phyloP scores from a whole-genome alignment of 1,140 invertebrate species.

The Papilio helenus region DNA sequence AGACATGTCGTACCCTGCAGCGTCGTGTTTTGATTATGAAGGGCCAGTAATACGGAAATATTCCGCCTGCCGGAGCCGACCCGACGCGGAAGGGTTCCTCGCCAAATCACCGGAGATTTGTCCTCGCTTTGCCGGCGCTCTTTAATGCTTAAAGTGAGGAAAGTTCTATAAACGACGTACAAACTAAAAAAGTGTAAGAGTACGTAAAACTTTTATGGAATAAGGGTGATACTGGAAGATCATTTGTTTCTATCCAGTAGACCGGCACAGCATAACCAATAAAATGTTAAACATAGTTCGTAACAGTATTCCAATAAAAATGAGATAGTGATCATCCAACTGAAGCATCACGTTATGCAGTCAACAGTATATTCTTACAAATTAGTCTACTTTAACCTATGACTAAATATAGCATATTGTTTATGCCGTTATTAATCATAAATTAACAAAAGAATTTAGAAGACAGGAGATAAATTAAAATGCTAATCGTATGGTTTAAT shows the following conservation, averaged over 20 bases:
- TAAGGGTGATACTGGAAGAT: not conserved
- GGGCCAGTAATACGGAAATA: constrained; percentile 51
- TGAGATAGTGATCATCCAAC: too few relatives aligned
- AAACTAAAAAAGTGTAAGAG: not conserved
- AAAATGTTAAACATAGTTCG: not conserved
- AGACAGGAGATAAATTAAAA: too few relatives aligned
- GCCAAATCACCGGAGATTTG: constrained; percentile 33
- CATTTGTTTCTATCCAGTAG: not conserved
- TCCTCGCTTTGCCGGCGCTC: constrained; percentile 21
- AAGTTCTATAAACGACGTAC: constrained; percentile 6
- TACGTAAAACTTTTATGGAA: not conserved
- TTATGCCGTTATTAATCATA: too few relatives aligned
- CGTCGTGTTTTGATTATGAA: constrained; percentile 46
- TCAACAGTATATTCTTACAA: too few relatives aligned
- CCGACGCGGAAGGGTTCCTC: constrained; percentile 33
- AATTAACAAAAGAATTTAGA: too few relatives aligned
- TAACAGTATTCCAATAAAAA: too few relatives aligned
- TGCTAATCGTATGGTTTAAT: too few relatives aligned
- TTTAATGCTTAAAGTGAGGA: constrained; percentile 12
- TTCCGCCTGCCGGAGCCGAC: constrained; percentile 29
- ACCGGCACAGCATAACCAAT: not conserved
- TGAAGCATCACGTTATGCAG: too few relatives aligned
- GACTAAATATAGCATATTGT: too few relatives aligned
- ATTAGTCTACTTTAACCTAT: too few relatives aligned
- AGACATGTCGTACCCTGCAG: constrained; percentile 41